Conservation (phyloP, 23 tunicate genomes). For the Corella eumyota region DNA sequence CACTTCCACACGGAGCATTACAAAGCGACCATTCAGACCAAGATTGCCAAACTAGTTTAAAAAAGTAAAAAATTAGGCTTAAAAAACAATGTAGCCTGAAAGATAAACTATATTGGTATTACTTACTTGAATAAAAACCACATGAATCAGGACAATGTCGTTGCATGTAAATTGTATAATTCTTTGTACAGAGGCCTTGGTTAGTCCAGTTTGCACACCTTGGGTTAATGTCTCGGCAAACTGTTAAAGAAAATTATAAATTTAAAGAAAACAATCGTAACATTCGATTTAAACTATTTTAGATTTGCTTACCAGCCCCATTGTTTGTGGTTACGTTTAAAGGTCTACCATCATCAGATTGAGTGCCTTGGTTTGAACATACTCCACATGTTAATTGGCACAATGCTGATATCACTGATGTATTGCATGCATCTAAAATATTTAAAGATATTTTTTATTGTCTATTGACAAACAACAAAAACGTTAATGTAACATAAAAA, state of each 20-base stretch:
- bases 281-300: too few species aligned
- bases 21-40: constrained; percentile 43
- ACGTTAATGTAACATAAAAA: neutral
- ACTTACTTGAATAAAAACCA: constrained; percentile 29
- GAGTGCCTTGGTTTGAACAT: constrained; percentile 2
- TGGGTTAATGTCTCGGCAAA: constrained; percentile 27
- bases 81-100: too few species aligned
- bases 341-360: too few species aligned
- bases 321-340: too few species aligned
- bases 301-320: too few species aligned
- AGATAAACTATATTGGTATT: too few species aligned
- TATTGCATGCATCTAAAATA: constrained; percentile 33
- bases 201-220: constrained; percentile 34
- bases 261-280: too few species aligned
- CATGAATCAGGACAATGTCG: constrained; percentile 40
- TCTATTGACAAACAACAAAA: too few species aligned
- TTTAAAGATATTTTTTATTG: too few species aligned
- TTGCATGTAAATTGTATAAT: constrained; percentile 39
- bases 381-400: constrained; percentile 25
- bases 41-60: constrained; percentile 13
- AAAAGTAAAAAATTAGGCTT: too few species aligned
- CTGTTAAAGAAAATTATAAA: too few species aligned
- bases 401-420: constrained; percentile 6
- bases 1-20: constrained; percentile 36
- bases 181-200: constrained; percentile 26